These are phyloP conservation scores for Parascotia fuliginaria DNA, from an alignment of 2,888 invertebrate genomes.

Conservation along the genomic window DNA sequence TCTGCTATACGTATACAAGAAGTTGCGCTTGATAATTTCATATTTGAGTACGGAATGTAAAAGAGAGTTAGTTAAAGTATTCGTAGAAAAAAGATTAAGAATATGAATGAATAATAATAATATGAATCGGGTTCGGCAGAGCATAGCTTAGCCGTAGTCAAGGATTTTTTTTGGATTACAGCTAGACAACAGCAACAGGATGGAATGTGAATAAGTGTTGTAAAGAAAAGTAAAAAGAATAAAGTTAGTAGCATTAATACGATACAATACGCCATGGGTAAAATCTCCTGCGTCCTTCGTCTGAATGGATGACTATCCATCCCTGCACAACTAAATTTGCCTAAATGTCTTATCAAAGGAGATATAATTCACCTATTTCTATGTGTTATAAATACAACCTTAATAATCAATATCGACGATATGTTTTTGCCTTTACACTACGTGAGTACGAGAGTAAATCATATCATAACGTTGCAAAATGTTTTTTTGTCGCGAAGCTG, in stretches of 20 bases:
- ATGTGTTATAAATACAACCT: too few relatives aligned
- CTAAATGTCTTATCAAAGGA: too few relatives aligned
- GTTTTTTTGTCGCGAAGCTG: not conserved
- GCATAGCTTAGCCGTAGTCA: not conserved
- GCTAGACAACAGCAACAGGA: not conserved
- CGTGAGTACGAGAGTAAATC: not conserved
- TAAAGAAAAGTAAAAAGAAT: slow-evolving; percentile 1
- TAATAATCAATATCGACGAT: too few relatives aligned
- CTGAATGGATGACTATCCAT: too few relatives aligned
- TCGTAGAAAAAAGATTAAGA: too few relatives aligned
- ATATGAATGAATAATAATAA: too few relatives aligned
- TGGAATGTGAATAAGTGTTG: slow-evolving; percentile 3
- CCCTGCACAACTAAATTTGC: too few relatives aligned
- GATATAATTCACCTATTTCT: too few relatives aligned
- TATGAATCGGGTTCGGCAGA: slow-evolving; percentile 9
- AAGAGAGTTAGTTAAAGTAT: slow-evolving; percentile 11
- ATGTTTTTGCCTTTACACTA: too few relatives aligned
- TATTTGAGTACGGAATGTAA: slow-evolving; percentile 13
- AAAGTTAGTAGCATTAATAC: too few relatives aligned
- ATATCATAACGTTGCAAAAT: not conserved
- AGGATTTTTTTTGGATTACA: slow-evolving; percentile 5
- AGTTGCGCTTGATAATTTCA: slow-evolving; percentile 8
- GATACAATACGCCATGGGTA: too few relatives aligned
- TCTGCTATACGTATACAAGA: slow-evolving; percentile 9
- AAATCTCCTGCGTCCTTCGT: too few relatives aligned